phyloP scores from a whole-genome alignment of 2,113 vertebrate species.

The Petrocephalus microphthalmus region DNA sequence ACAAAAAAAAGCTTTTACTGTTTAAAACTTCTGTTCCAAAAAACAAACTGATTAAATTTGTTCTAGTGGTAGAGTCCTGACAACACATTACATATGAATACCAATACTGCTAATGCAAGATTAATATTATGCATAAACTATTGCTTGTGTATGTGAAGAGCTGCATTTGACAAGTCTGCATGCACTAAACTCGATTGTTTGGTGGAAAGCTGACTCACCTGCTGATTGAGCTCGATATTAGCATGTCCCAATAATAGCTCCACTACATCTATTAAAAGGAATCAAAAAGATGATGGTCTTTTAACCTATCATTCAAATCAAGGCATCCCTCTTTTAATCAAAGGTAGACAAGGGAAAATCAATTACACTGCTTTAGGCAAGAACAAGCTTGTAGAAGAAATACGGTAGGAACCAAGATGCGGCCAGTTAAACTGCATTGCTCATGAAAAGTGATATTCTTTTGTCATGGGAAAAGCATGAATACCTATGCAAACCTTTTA shows the following conservation, averaged over 20 bases:
- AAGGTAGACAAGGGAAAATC: no score
- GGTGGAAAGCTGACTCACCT: slow-evolving; percentile 61
- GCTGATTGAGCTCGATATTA: slow-evolving; percentile 90
- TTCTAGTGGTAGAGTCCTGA: neutral
- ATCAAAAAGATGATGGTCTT: no score
- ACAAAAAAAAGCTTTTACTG: neutral
- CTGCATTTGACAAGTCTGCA: neutral
- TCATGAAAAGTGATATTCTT: no score
- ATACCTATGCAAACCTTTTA: neutral
- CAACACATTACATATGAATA: neutral
- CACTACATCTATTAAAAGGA: slow-evolving; percentile 76
- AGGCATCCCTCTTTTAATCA: no score
- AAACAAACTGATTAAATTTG: neutral
- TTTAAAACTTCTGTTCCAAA: neutral
- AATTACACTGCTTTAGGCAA: no score
- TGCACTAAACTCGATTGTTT: neutral
- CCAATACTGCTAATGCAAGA: neutral
- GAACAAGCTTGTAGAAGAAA: no score
- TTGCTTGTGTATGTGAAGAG: neutral
- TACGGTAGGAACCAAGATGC: no score
- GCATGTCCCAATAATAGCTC: slow-evolving; percentile 80
- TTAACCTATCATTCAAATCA: no score
- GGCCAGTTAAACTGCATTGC: no score
- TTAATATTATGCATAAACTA: neutral
- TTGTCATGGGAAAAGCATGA: no score